These are phyloP conservation scores for Sicus ferrugineus DNA, from an alignment of 2,888 invertebrate species.

Conservation along the genomic window DNA sequence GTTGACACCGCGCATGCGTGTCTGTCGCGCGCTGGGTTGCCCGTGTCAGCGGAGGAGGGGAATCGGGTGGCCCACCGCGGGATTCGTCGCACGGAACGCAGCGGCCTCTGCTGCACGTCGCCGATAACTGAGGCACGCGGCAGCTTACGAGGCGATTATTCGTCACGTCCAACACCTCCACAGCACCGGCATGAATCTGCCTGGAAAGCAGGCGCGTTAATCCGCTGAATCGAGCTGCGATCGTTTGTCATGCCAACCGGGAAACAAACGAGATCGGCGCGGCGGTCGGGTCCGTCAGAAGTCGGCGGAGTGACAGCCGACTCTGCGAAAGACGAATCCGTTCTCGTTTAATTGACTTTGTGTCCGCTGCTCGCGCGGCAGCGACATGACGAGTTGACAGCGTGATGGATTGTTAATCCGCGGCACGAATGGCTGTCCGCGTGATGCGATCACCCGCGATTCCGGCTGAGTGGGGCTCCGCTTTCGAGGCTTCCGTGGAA, in stretches of 20 bases:
- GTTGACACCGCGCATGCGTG: background rate
- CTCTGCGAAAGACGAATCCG: background rate
- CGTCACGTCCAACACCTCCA: conserved; percentile 26
- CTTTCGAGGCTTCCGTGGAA: too few relatives aligned
- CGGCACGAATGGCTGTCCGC: conserved; percentile 20
- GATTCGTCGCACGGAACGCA: background rate
- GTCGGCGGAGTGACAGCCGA: conserved; percentile 12
- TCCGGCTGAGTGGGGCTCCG: background rate
- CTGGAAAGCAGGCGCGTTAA: conserved; percentile 2
- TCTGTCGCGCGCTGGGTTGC: background rate
- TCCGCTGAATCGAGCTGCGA: background rate
- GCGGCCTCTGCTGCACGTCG: too few relatives aligned
- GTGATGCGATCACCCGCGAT: too few relatives aligned
- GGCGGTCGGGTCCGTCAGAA: conserved; percentile 13
- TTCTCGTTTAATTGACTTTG: conserved; percentile 31
- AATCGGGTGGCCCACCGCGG: background rate
- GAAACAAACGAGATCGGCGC: background rate
- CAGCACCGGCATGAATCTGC: conserved; percentile 8
- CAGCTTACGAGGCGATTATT: conserved; percentile 1
- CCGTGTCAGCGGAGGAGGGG: background rate
- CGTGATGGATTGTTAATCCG: conserved; percentile 31
- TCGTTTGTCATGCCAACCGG: conserved; percentile 20
- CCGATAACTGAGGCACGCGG: background rate
- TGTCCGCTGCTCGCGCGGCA: background rate
- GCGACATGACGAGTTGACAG: conserved; percentile 23